Percentiles rank a stretch among this genome's conserved stretches.
These are phyloP conservation scores for Gymnopithys bicolor DNA, from an alignment of 2,797 vertebrate species.

Conservation along the genomic window DNA sequence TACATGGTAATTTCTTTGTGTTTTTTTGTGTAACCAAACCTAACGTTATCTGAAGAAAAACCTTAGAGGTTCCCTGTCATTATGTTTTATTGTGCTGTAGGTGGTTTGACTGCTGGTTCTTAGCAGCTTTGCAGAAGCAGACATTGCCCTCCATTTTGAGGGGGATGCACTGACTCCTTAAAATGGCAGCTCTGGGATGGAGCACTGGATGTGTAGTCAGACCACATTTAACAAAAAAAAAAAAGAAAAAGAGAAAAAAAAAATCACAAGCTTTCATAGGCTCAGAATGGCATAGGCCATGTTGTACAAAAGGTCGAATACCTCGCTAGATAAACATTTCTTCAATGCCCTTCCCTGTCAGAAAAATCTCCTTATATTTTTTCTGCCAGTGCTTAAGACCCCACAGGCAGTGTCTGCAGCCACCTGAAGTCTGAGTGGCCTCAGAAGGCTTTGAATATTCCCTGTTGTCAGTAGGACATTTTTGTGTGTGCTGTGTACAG, in stretches of 20 bases:
- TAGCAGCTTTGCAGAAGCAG: neutral
- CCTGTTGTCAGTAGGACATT: neutral
- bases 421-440: neutral
- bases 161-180: neutral
- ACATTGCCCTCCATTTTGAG: neutral
- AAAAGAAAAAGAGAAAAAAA: neutral
- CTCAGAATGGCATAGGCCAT: neutral
- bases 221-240: neutral
- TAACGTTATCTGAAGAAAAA: neutral
- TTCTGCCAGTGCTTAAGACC: neutral
- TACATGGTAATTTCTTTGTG: neutral
- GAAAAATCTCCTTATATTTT: neutral
- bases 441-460: neutral
- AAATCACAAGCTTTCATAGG: neutral
- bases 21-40: neutral
- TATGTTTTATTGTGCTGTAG: neutral
- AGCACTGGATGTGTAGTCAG: neutral
- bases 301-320: neutral
- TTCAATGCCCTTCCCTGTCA: neutral
- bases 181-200: neutral
- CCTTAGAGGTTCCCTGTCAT: neutral
- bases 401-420: fast-evolving
- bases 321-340: fast-evolving
- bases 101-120: neutral
- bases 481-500: neutral